Conservation (phyloP, 1,140 invertebrate genomes). For the Homalodisca vitripennis region DNA sequence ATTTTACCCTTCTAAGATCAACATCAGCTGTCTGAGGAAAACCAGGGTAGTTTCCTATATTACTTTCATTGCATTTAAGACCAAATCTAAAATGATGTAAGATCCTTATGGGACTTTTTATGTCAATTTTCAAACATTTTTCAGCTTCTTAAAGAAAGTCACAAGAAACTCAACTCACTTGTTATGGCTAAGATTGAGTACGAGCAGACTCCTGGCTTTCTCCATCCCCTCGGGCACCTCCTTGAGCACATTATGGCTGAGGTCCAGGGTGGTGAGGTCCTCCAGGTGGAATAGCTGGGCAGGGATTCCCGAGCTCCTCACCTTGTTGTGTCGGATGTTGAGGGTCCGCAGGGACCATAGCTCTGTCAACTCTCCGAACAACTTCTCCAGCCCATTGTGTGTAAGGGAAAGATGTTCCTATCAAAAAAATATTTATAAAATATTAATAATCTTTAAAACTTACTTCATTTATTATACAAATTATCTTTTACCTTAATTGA, state of each 20-base stretch:
- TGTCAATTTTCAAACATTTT: too few species aligned
- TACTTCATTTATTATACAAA: too few species aligned
- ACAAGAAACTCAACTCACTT: conserved; percentile 60
- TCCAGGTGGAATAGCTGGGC: conserved; percentile 89
- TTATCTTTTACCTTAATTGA: too few species aligned
- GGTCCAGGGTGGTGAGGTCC: conserved; percentile 93
- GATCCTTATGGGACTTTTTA: too few species aligned
- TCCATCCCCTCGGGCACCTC: conserved; percentile 95
- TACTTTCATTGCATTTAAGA: too few species aligned
- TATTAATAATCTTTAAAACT: too few species aligned
- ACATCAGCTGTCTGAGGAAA: too few species aligned
- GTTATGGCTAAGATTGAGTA: conserved; percentile 96
- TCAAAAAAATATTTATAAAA: conserved; percentile 38
- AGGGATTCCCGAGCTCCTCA: conserved; percentile 90
- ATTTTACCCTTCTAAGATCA: too few species aligned
- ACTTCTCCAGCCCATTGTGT: conserved; percentile 85
- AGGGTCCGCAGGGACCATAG: conserved; percentile 84
- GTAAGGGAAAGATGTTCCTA: conserved; percentile 93
- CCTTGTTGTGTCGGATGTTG: conserved; percentile 93
- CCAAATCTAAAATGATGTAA: too few species aligned
- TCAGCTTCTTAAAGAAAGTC: too few species aligned
- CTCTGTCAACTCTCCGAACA: conserved; percentile 91
- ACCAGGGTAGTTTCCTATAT: too few species aligned
- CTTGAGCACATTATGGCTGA: conserved; percentile 94
- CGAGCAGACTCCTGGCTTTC: conserved; percentile 87